Conservation (phyloP, 2,113 vertebrate genomes). For the Leptobrachium leishanense region DNA sequence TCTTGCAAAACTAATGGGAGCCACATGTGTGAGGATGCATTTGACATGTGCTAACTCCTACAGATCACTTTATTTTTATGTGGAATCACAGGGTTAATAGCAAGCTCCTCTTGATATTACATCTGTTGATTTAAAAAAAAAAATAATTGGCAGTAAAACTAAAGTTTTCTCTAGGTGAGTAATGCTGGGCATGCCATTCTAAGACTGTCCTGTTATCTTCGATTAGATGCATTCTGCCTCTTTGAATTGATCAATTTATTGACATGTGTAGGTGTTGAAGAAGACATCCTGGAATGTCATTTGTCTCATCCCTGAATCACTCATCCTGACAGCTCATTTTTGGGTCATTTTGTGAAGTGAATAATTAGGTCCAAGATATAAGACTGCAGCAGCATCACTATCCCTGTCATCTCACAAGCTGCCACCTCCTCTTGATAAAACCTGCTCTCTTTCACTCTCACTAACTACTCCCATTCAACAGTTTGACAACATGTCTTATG, state of each 20-base stretch:
- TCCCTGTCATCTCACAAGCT: not conserved
- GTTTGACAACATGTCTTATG: too few species aligned
- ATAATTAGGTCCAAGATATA: not conserved
- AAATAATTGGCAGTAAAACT: too few species aligned
- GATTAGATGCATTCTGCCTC: too few species aligned
- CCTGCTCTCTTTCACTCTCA: not conserved
- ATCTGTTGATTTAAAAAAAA: too few species aligned
- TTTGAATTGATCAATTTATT: too few species aligned
- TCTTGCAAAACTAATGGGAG: slow-evolving; percentile 24
- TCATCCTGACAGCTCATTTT: not conserved
- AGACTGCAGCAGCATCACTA: not conserved
- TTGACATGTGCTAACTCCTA: slow-evolving; percentile 30
- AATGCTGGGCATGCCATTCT: too few species aligned
- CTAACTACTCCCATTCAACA: not conserved
- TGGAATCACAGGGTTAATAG: not conserved
- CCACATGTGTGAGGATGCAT: slow-evolving; percentile 31
- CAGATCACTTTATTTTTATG: slow-evolving; percentile 4
- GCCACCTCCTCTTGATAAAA: not conserved
- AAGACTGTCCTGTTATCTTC: too few species aligned
- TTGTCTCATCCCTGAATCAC: not conserved
- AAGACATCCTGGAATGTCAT: not conserved
- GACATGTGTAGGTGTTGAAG: too few species aligned
- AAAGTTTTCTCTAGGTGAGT: too few species aligned
- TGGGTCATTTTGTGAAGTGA: not conserved
- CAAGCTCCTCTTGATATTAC: not conserved